A percentile compares a stretch with the other conserved stretches of the same genome.
phyloP scores from a whole-genome alignment of 2,888 invertebrate species.

The Philaethria dido region DNA sequence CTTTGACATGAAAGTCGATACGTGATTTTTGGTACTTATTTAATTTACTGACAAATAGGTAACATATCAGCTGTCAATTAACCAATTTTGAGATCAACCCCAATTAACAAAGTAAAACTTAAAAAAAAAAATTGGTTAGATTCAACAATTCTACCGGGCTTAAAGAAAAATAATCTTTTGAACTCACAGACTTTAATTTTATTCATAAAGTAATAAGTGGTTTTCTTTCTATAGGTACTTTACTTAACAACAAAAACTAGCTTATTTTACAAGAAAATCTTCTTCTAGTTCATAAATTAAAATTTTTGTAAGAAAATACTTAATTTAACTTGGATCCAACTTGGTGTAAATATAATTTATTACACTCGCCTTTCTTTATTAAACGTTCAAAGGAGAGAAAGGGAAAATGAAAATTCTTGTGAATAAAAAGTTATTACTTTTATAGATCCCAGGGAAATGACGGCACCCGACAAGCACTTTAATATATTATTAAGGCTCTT shows the following conservation, averaged over 20 bases:
- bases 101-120: background rate
- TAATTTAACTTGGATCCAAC: slow-evolving; percentile 21
- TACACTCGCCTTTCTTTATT: slow-evolving; percentile 32
- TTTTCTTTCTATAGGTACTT: background rate
- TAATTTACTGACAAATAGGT: too few relatives aligned
- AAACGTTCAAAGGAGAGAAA: slow-evolving; percentile 29
- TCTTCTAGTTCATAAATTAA: slow-evolving; percentile 5
- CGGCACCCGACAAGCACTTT: slow-evolving; percentile 12
- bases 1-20: too few relatives aligned
- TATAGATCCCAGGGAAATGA: slow-evolving; percentile 12
- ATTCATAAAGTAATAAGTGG: background rate
- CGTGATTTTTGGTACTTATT: too few relatives aligned
- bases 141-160: too few relatives aligned
- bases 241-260: slow-evolving; percentile 7
- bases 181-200: background rate
- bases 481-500: slow-evolving; percentile 17
- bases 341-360: slow-evolving; percentile 37
- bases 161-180: too few relatives aligned
- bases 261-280: slow-evolving; percentile 9
- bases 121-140: too few relatives aligned
- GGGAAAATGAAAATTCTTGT: slow-evolving; percentile 30
- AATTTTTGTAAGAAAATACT: slow-evolving; percentile 16
- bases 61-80: too few relatives aligned
- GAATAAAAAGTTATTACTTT: slow-evolving; percentile 31
- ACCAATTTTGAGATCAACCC: background rate